phyloP scores from a whole-genome alignment of 2,113 vertebrate species.

The Martes martes region DNA sequence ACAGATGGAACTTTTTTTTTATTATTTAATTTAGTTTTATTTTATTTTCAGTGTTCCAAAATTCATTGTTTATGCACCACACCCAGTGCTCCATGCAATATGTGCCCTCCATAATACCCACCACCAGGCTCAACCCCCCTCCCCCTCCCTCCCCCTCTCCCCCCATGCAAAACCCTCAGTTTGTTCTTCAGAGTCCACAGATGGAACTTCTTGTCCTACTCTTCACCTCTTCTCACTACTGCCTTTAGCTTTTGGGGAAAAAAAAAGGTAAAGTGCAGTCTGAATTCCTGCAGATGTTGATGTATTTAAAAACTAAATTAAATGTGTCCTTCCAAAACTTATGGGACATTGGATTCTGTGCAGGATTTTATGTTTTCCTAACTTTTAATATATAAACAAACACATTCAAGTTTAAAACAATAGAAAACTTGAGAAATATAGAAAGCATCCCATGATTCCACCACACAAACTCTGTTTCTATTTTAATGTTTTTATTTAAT shows the following conservation, averaged over 20 bases:
- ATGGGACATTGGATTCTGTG: background rate
- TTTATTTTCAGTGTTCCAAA: too few relatives aligned
- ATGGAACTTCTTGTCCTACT: background rate
- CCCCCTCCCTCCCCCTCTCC: too few relatives aligned
- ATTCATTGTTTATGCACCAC: too few relatives aligned
- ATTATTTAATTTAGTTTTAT: too few relatives aligned
- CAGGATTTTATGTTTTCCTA: background rate
- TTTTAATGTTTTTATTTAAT: background rate
- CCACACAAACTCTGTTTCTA: background rate
- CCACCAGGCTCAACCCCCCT: too few relatives aligned
- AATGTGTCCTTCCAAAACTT: background rate
- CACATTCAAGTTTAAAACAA: background rate
- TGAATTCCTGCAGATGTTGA: background rate
- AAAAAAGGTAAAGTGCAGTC: background rate
- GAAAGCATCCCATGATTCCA: background rate
- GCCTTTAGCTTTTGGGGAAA: background rate
- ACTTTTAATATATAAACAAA: background rate
- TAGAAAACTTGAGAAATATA: background rate
- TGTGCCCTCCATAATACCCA: too few relatives aligned
- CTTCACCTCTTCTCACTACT: background rate
- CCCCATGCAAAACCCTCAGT: too few relatives aligned
- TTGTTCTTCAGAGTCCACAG: background rate
- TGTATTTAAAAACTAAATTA: background rate
- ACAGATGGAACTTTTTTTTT: too few relatives aligned
- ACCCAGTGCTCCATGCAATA: too few relatives aligned